Evolutionary conservation across 2,113 vertebrate genomes (phyloP), one percentile per base, ranked within the genome.

Genomic region (Sylvietta virens): DNA sequence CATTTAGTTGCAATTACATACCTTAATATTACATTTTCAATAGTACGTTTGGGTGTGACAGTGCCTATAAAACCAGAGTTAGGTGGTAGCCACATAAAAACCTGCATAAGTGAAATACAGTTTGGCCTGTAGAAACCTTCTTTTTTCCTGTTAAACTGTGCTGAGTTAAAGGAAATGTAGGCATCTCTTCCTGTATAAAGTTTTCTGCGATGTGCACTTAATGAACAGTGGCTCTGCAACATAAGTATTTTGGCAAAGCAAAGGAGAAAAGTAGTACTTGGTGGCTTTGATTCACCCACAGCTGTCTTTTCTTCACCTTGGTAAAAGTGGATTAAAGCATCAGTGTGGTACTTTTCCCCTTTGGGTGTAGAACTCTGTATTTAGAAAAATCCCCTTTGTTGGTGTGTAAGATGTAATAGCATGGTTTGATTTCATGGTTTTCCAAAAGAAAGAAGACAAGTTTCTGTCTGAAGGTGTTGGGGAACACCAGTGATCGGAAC

Each of bases 401-500:
- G 30, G 30, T 60, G 40, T 7, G 1, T 53, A 48, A 65, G 4
- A 30, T 48, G 19, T 11, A 81, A 54, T 7, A 37, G 20, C 4
- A 11, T 42, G 35, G 51, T 47, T 89, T 84, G 39, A 20, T 66
- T 57, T 81, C 0, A 22, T 48, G 27, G 24, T 35, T 81, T 95
- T 61, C 37, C n/a, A 72, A 24, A 74, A 51, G 47, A 24, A 66
- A 30, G 21, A 54, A 39, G 9, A 23, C 0, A 9, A 81, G 13
- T 51, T 92, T 92, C 21, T 72, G 3, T 51, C 35, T 48, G 42
- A 79, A 86, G 27, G 6, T 37, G 33, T 50, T 66, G 62, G 48
- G 48, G 53, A 86, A 40, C 35, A 64, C 12, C 5, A n/a, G 40
- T 42, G 33, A 35, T 14, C 0, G 0, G 44, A 45, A 22, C 5